phyloP scores from a whole-genome alignment of 2,797 vertebrate genomes.

The Sarcophilus harrisii region DNA sequence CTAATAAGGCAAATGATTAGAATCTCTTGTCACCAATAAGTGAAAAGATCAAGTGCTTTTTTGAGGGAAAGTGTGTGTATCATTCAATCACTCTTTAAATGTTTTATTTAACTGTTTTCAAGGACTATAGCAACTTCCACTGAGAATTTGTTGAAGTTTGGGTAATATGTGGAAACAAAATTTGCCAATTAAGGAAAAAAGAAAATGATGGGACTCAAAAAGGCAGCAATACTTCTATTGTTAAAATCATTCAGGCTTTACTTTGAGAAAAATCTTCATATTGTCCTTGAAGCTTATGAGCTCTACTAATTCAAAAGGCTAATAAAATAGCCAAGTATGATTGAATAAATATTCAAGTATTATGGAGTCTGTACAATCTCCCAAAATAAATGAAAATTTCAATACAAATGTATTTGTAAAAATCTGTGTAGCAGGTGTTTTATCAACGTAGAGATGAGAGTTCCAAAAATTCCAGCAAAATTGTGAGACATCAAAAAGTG shows the following conservation, averaged over 20 bases:
- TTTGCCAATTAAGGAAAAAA: not conserved
- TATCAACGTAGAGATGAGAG: not conserved
- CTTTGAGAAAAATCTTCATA: not conserved
- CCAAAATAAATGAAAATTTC: not conserved
- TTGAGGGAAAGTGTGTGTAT: constrained; percentile 7
- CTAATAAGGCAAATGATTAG: constrained; percentile 44
- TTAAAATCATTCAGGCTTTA: not conserved
- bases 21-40: constrained; percentile 19
- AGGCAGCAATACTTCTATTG: not conserved
- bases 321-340: not conserved
- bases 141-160: not conserved
- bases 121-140: not conserved
- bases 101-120: not conserved
- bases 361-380: not conserved
- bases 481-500: not conserved
- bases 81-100: not conserved
- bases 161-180: not conserved
- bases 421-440: not conserved
- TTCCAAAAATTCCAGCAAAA: not conserved
- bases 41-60: constrained; percentile 28
- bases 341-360: not conserved
- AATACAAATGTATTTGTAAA: not conserved
- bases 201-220: not conserved
- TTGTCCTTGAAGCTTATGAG: not conserved
- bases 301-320: not conserved